phyloP scores from a whole-genome alignment of 2,888 invertebrate species.

The Macrosoma leucophasiata region DNA sequence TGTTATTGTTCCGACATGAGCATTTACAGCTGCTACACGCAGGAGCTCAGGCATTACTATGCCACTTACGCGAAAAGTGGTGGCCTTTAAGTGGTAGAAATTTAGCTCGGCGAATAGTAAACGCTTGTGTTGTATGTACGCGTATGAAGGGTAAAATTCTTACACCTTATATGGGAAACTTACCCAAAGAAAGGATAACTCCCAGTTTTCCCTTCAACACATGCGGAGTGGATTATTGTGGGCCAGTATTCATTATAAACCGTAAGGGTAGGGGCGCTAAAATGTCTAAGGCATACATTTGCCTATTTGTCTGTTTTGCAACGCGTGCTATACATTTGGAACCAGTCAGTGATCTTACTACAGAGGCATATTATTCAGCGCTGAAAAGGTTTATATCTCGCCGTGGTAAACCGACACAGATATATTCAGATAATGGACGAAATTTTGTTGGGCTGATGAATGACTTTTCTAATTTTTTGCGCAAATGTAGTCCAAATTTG shows the following conservation, averaged over 20 bases:
- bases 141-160: conserved; percentile 9
- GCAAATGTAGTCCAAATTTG: conserved; percentile 1
- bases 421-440: conserved; percentile 12
- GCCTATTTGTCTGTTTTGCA: conserved; percentile 10
- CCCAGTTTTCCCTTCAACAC: not conserved
- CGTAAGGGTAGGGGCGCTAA: conserved; percentile 10
- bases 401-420: conserved; percentile 12
- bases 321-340: conserved; percentile 10
- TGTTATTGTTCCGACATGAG: conserved; percentile 5
- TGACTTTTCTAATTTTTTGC: conserved; percentile 6
- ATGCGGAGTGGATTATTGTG: conserved; percentile 10
- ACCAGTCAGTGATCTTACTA: conserved; percentile 9
- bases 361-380: conserved; percentile 10
- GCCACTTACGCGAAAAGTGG: conserved; percentile 18
- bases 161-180: conserved; percentile 11
- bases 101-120: conserved; percentile 12
- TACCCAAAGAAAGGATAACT: conserved; percentile 4
- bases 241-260: conserved; percentile 10
- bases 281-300: conserved; percentile 11
- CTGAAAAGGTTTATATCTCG: conserved; percentile 14
- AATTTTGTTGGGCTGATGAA: conserved; percentile 12
- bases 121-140: conserved; percentile 10
- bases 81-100: conserved; percentile 28
- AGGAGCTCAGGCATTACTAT: conserved; percentile 24
- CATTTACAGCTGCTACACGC: conserved; percentile 19